Evolutionary conservation across 2,888 invertebrate genomes (phyloP).

Genomic region (Xylota segnis): DNA sequence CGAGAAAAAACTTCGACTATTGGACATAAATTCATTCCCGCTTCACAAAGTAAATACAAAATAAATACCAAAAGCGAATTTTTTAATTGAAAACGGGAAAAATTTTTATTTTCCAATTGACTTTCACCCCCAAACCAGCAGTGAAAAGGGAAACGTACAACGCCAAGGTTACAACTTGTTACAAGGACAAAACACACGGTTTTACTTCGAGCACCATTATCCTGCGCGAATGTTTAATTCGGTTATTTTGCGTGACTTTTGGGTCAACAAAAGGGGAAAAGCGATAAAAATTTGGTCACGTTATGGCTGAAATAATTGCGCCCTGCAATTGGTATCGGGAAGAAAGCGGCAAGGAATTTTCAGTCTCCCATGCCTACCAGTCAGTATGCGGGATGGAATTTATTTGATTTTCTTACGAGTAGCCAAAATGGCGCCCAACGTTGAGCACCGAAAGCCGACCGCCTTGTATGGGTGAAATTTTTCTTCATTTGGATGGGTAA

Average conservation of each 20-base stretch:
- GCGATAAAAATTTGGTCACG: conserved; percentile 30
- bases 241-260: conserved; percentile 32
- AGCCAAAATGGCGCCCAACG: conserved; percentile 63
- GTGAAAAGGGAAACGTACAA: not conserved
- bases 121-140: not conserved
- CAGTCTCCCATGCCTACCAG: conserved; percentile 35
- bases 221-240: conserved; percentile 31
- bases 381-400: conserved; percentile 37
- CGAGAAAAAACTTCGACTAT: not conserved
- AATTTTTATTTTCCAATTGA: conserved; percentile 28
- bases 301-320: conserved; percentile 28
- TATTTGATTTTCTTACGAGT: conserved; percentile 36
- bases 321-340: not conserved
- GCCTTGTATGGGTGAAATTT: not conserved
- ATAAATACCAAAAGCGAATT: not conserved
- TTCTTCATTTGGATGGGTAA: conserved; percentile 19
- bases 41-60: conserved; percentile 19
- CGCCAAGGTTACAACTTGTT: conserved; percentile 17
- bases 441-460: too few relatives aligned
- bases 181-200: conserved; percentile 6
- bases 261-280: conserved; percentile 8
- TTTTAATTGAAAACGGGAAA: conserved; percentile 25
- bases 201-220: not conserved
- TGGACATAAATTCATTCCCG: conserved; percentile 4
- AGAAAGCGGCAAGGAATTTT: conserved; percentile 10